Evolutionary conservation across 2,888 invertebrate species (phyloP).

Genomic region (Trachelus iudaicus): DNA sequence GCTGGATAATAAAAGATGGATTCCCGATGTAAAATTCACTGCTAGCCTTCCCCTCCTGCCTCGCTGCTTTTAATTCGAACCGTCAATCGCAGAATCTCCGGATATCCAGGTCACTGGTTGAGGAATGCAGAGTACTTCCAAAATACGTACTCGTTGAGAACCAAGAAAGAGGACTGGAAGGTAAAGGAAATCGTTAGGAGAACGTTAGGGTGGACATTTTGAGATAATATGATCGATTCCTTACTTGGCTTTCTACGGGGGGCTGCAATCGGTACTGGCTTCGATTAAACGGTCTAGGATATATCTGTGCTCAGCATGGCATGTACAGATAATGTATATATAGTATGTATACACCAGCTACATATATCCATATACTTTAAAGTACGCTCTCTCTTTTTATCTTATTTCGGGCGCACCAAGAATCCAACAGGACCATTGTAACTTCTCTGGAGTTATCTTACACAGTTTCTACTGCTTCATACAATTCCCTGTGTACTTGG

Average conservation of each 20-base stretch:
- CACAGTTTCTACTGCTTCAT: neutral
- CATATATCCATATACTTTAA: neutral
- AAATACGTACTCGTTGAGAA: neutral
- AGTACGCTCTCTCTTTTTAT: neutral
- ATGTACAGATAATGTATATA: neutral
- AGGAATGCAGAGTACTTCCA: neutral
- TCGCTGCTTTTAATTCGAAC: neutral
- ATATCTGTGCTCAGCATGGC: neutral
- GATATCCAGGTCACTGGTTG: neutral
- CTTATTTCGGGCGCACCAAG: neutral
- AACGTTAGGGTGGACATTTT: neutral
- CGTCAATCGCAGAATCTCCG: neutral
- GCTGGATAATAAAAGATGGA: neutral
- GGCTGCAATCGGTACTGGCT: neutral
- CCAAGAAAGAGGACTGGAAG: too few species aligned
- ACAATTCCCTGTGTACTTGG: neutral
- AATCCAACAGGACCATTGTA: neutral
- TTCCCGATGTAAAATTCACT: neutral
- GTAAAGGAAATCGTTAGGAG: too few species aligned
- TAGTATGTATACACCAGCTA: neutral
- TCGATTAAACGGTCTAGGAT: neutral
- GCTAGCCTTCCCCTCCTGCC: neutral
- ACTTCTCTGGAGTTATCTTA: neutral
- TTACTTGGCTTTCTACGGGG: neutral
- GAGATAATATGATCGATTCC: neutral